These are phyloP conservation scores for Sapajus apella DNA, from an alignment of 2,113 vertebrate species.

Conservation along the genomic window DNA sequence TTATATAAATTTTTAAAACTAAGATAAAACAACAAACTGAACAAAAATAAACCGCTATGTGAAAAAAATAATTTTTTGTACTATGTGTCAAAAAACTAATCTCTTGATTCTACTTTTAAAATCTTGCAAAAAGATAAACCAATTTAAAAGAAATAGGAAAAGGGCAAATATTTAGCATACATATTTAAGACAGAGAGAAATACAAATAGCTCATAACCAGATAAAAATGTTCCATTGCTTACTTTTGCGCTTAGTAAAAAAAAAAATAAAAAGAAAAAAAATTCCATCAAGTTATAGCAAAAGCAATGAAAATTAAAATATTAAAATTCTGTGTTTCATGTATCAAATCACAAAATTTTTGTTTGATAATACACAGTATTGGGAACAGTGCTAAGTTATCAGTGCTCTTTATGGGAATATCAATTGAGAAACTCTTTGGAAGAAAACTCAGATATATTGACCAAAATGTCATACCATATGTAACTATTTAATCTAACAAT, in stretches of 20 bases:
- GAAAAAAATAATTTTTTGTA: conserved; percentile 5
- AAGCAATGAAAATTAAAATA: background rate
- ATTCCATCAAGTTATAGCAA: background rate
- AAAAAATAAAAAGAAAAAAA: background rate
- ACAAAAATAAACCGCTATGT: background rate
- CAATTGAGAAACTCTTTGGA: background rate
- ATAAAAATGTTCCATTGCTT: background rate
- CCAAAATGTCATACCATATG: background rate
- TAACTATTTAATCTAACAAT: background rate
- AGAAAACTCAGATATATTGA: background rate
- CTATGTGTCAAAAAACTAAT: background rate
- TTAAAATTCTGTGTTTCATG: background rate
- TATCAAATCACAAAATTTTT: background rate
- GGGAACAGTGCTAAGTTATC: background rate
- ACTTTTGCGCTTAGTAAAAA: too few species aligned
- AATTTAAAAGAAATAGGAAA: background rate
- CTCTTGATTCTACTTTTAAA: background rate
- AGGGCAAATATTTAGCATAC: background rate
- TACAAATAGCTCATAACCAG: background rate
- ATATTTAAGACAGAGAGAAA: background rate
- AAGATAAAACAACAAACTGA: background rate
- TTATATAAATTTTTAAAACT: background rate
- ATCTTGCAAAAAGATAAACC: background rate
- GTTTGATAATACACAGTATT: background rate
- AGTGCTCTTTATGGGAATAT: background rate